Conservation (phyloP, 2,797 vertebrate genomes). For the Selene dorsalis region DNA sequence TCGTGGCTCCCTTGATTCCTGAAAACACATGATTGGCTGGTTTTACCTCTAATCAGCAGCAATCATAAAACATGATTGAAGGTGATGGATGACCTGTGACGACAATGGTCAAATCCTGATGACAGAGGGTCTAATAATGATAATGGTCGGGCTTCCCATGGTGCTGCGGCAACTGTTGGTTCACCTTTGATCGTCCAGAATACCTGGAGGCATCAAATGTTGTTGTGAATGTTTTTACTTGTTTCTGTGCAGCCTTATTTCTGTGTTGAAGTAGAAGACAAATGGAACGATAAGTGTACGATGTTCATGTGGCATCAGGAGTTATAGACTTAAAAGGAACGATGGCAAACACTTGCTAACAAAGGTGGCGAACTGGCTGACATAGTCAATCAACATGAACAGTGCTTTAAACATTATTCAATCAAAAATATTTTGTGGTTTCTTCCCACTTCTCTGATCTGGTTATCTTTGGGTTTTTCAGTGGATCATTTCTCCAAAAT, state of each 20-base stretch:
- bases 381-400: not conserved
- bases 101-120: constrained; percentile 64
- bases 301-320: not conserved
- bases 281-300: constrained; percentile 2
- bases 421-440: not conserved
- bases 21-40: constrained; percentile 63
- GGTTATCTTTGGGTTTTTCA: too few species aligned
- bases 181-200: constrained; percentile 59
- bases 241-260: constrained; percentile 1
- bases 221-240: constrained; percentile 34
- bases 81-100: constrained; percentile 58
- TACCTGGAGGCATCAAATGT: constrained; percentile 10
- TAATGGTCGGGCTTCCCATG: constrained; percentile 41
- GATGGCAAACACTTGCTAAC: too few species aligned
- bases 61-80: constrained; percentile 74
- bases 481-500: too few species aligned
- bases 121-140: constrained; percentile 53
- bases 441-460: not conserved
- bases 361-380: too few species aligned
- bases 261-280: constrained; percentile 25
- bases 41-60: constrained; percentile 65
- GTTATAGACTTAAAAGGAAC: constrained; percentile 1
- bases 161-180: constrained; percentile 26
- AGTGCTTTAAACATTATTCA: too few species aligned
- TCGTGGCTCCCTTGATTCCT: constrained; percentile 60